phyloP scores from a whole-genome alignment of 1,140 invertebrate genomes.

The Philaenus spumarius region DNA sequence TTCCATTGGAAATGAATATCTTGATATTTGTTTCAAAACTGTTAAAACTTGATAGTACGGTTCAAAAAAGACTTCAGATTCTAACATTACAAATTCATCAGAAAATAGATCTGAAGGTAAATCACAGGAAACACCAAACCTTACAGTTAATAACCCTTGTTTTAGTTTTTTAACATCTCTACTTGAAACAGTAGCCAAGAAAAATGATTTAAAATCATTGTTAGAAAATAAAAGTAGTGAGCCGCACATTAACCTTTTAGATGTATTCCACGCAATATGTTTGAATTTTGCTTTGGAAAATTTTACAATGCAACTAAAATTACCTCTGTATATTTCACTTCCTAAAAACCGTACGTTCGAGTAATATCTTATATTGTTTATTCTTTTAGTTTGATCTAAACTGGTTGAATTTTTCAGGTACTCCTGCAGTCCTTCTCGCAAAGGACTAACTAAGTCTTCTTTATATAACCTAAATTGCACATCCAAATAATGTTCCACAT shows the following conservation, averaged over 20 bases:
- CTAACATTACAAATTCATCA: constrained; percentile 49
- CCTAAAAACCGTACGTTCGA: no score
- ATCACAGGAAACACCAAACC: constrained; percentile 25
- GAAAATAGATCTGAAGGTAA: constrained; percentile 37
- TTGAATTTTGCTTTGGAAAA: no score
- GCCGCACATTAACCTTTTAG: constrained; percentile 51
- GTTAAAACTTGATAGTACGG: constrained; percentile 55
- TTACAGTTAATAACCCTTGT: constrained; percentile 7
- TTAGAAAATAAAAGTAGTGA: constrained; percentile 60
- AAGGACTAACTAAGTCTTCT: constrained; percentile 61
- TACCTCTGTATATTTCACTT: no score
- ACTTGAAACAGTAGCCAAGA: constrained; percentile 33
- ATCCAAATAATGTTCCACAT: constrained; percentile 66
- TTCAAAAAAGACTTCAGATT: constrained; percentile 58
- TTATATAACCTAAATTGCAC: constrained; percentile 66
- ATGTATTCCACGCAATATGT: no score
- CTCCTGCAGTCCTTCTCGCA: constrained; percentile 47
- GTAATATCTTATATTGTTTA: no score
- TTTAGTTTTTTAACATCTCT: constrained; percentile 31
- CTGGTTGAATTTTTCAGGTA: constrained; percentile 26
- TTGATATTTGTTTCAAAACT: constrained; percentile 47
- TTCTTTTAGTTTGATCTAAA: no score
- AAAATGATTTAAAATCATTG: constrained; percentile 51
- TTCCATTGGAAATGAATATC: constrained; percentile 51
- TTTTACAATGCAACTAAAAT: no score